phyloP scores from a whole-genome alignment of 2,888 invertebrate species.

The Mesorhabditis spiculigera region DNA sequence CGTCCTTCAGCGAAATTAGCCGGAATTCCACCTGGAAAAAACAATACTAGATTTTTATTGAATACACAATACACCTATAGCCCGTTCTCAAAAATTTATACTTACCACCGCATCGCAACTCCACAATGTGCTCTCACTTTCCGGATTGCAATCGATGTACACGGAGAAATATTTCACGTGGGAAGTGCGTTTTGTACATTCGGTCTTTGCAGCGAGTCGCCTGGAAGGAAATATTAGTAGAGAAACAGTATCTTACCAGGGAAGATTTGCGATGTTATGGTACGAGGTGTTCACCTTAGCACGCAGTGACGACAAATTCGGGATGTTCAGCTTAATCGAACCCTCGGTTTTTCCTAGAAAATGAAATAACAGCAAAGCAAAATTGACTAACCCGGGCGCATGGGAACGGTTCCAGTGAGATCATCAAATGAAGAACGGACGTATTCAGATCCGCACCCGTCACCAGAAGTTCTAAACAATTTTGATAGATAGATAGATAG shows the following conservation, averaged over 20 bases:
- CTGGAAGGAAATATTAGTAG: constrained; percentile 23
- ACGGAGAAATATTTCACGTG: constrained; percentile 51
- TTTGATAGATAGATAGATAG: too few relatives aligned
- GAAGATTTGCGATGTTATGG: constrained; percentile 45
- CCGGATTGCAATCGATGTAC: constrained; percentile 57
- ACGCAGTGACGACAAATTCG: constrained; percentile 31
- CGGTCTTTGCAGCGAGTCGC: constrained; percentile 56
- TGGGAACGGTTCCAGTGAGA: background rate
- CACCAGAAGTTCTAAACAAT: too few relatives aligned
- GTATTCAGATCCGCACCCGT: background rate
- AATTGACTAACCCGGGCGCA: background rate
- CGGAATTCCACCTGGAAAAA: constrained; percentile 27
- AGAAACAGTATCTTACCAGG: constrained; percentile 32
- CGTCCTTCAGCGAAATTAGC: constrained; percentile 25
- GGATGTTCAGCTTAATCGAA: constrained; percentile 38
- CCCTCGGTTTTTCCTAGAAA: constrained; percentile 31
- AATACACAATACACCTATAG: background rate
- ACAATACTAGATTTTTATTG: background rate
- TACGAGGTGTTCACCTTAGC: constrained; percentile 39
- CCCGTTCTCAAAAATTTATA: background rate
- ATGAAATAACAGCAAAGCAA: background rate
- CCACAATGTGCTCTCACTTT: constrained; percentile 54
- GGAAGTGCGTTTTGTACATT: constrained; percentile 51
- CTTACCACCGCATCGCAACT: constrained; percentile 47
- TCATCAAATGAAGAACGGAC: background rate